These are phyloP conservation scores for Drosophila emarginata DNA, from an alignment of 2,888 invertebrate species.

Conservation along the genomic window DNA sequence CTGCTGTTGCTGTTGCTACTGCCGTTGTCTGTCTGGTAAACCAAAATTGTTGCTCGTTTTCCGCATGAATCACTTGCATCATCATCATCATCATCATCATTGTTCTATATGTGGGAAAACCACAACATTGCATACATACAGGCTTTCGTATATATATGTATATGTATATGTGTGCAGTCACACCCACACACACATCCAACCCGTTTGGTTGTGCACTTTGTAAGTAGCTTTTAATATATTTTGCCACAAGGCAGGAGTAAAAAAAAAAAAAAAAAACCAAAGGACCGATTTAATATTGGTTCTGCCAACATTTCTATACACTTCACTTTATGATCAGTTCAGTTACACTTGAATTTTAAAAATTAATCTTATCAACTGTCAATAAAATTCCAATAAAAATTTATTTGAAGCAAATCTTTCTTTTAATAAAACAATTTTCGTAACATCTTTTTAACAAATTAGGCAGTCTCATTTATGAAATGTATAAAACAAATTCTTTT, in stretches of 20 bases:
- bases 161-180: slow-evolving; percentile 37
- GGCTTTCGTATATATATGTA: neutral
- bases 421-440: too few species aligned
- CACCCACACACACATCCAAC: slow-evolving; percentile 36
- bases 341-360: too few species aligned
- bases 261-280: slow-evolving; percentile 38
- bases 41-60: slow-evolving; percentile 76
- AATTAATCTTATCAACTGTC: too few species aligned
- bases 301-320: neutral
- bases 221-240: slow-evolving; percentile 76
- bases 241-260: slow-evolving; percentile 60
- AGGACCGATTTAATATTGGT: neutral
- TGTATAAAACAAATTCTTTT: too few species aligned
- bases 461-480: too few species aligned
- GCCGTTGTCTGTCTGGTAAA: slow-evolving; percentile 73
- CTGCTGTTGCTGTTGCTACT: slow-evolving; percentile 41
- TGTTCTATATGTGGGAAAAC: slow-evolving; percentile 41
- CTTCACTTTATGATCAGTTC: neutral
- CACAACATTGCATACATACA: slow-evolving; percentile 57
- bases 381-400: too few species aligned
- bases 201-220: slow-evolving; percentile 66
- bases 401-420: too few species aligned
- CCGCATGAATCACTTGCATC: slow-evolving; percentile 75
- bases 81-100: slow-evolving; percentile 54
- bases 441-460: too few species aligned